Conservation (phyloP, 2,797 vertebrate genomes). For the Amniataba percoides region DNA sequence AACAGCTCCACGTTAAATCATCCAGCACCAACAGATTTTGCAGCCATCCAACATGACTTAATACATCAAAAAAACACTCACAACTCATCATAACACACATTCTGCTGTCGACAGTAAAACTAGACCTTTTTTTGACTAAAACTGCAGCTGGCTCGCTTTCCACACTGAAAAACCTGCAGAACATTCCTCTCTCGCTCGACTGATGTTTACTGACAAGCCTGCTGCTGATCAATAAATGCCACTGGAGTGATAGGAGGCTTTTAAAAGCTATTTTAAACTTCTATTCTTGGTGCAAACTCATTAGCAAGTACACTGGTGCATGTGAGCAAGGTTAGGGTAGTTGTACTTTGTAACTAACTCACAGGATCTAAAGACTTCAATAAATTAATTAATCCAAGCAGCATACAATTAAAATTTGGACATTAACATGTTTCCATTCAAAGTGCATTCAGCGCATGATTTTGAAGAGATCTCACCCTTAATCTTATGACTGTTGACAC, state of each 20-base stretch:
- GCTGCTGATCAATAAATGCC: conserved; percentile 59
- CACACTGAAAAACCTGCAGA: conserved; percentile 2
- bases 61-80: conserved; percentile 47
- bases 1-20: conserved; percentile 54
- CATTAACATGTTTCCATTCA: no score
- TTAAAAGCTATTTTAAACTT: conserved; percentile 37
- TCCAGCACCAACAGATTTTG: conserved; percentile 27
- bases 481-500: background rate
- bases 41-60: conserved; percentile 31
- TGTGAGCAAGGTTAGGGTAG: background rate
- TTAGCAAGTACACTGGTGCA: background rate
- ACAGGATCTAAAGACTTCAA: background rate
- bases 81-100: conserved; percentile 33
- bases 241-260: conserved; percentile 32
- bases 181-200: conserved; percentile 27
- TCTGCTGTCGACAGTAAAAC: conserved; percentile 27
- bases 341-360: background rate
- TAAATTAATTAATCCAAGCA: background rate
- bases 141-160: conserved; percentile 24
- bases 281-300: conserved; percentile 18
- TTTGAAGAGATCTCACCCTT: no score
- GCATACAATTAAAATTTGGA: no score
- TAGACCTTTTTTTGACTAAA: conserved; percentile 38
- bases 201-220: conserved; percentile 44
- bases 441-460: no score